Evolutionary conservation across 2,113 vertebrate genomes (phyloP).

Genomic region (Brachirus orientalis): DNA sequence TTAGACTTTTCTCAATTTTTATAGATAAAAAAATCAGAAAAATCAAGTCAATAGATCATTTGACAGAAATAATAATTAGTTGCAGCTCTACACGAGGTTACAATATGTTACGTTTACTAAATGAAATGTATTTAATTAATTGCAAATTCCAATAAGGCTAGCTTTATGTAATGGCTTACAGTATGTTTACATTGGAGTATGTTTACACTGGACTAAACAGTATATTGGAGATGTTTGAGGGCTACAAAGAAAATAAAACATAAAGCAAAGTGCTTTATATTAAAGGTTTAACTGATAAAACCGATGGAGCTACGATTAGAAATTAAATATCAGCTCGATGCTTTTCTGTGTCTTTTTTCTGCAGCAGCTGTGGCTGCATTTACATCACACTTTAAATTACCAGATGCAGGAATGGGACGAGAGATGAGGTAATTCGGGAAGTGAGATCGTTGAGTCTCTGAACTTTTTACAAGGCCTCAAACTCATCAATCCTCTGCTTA

Average conservation of each 20-base stretch:
- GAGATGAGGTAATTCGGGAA: slow-evolving; percentile 30
- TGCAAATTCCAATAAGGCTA: too few species aligned
- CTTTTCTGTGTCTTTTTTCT: slow-evolving; percentile 21
- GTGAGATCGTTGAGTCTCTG: slow-evolving; percentile 15
- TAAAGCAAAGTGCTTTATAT: slow-evolving; percentile 15
- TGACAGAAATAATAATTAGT: not conserved
- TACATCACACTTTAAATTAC: slow-evolving; percentile 20
- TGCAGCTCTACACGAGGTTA: not conserved
- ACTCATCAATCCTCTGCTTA: slow-evolving; percentile 98
- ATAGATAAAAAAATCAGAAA: not conserved
- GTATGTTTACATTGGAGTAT: not conserved
- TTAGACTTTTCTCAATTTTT: too few species aligned
- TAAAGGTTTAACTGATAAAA: slow-evolving; percentile 20
- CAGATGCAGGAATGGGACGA: slow-evolving; percentile 4
- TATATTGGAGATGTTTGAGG: slow-evolving; percentile 34
- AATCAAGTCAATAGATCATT: not conserved
- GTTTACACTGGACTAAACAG: not conserved
- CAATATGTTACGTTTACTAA: not conserved
- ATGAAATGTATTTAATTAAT: not conserved
- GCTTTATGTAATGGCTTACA: slow-evolving; percentile 12
- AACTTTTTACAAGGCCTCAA: slow-evolving; percentile 90
- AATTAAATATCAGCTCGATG: slow-evolving; percentile 10
- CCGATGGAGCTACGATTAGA: not conserved
- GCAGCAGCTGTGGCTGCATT: slow-evolving; percentile 11
- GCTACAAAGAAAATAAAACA: slow-evolving; percentile 25